Percentiles rank a stretch among this genome's conserved stretches.
Evolutionary conservation across 2,888 invertebrate species (phyloP).

Genomic region (Drosophila rellima): DNA sequence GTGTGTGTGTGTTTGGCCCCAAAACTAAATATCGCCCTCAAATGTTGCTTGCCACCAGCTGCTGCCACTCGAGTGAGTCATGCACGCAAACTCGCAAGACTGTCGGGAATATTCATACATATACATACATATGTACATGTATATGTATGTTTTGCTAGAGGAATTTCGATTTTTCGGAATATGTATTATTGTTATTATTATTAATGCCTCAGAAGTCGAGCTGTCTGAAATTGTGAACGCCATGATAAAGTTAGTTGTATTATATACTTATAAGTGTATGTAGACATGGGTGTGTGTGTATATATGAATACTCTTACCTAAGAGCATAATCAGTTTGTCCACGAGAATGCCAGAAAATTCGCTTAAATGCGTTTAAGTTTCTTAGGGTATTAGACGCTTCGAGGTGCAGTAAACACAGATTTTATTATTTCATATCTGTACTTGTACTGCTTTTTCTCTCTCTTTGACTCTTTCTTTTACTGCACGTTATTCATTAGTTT

Average conservation of each 20-base stretch:
- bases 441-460: slow-evolving; percentile 20
- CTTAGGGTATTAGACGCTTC: slow-evolving; percentile 21
- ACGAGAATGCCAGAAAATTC: neutral
- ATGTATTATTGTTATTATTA: slow-evolving; percentile 29
- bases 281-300: neutral
- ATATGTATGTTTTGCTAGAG: slow-evolving; percentile 26
- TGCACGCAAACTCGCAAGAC: slow-evolving; percentile 65
- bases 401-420: slow-evolving; percentile 12
- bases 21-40: slow-evolving; percentile 58
- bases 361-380: neutral
- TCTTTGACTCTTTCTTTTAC: slow-evolving; percentile 44
- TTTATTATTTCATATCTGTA: slow-evolving; percentile 29
- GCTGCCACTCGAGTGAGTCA: slow-evolving; percentile 67
- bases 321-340: slow-evolving; percentile 3
- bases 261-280: slow-evolving; percentile 1
- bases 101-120: slow-evolving; percentile 25
- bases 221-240: slow-evolving; percentile 41
- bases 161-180: slow-evolving; percentile 55
- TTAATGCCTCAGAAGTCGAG: slow-evolving; percentile 40
- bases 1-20: slow-evolving; percentile 46
- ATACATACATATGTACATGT: slow-evolving; percentile 1
- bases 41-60: slow-evolving; percentile 55
- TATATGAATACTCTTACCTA: slow-evolving; percentile 2
- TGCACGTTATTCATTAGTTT: slow-evolving; percentile 71
- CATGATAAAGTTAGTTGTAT: slow-evolving; percentile 46